A percentile compares a stretch with the other conserved stretches of the same genome.
These are phyloP conservation scores for Saguinus imperator DNA, from an alignment of 2,113 vertebrate genomes.

Conservation along the genomic window DNA sequence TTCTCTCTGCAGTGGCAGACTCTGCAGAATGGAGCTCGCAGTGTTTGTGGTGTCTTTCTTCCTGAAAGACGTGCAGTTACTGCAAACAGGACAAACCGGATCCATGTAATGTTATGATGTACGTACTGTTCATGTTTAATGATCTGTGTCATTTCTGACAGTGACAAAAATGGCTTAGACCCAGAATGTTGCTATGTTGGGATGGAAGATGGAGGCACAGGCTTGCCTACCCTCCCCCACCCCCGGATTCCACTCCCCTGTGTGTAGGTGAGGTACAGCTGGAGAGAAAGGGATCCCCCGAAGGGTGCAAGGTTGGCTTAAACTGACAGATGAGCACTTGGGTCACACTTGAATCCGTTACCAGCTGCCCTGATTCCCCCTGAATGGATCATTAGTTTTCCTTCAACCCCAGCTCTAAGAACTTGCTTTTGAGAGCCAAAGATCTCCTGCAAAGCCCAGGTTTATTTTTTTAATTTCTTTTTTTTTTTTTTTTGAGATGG, in stretches of 20 bases:
- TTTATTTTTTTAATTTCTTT: not conserved
- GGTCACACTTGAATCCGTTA: not conserved
- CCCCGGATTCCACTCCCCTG: too few relatives aligned
- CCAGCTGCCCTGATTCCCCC: not conserved
- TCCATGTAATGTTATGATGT: not conserved
- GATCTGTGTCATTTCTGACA: not conserved
- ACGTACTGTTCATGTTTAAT: not conserved
- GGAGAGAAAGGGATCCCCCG: not conserved
- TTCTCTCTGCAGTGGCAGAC: not conserved
- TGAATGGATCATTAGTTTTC: not conserved
- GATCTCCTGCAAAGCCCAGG: not conserved
- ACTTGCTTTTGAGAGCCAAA: not conserved
- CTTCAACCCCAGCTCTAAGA: not conserved
- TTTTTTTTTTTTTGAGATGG: too few relatives aligned
- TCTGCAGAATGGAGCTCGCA: accelerated
- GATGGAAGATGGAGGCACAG: not conserved
- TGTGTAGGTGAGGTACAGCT: not conserved
- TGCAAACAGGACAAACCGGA: not conserved
- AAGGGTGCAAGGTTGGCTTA: not conserved
- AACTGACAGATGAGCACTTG: not conserved
- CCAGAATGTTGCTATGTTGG: not conserved
- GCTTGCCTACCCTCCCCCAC: not conserved
- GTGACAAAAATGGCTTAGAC: not conserved
- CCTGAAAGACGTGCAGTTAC: not conserved
- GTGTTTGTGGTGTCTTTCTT: not conserved